These are phyloP conservation scores for Odontophorus gujanensis DNA, from an alignment of 2,113 vertebrate species.

Conservation along the genomic window DNA sequence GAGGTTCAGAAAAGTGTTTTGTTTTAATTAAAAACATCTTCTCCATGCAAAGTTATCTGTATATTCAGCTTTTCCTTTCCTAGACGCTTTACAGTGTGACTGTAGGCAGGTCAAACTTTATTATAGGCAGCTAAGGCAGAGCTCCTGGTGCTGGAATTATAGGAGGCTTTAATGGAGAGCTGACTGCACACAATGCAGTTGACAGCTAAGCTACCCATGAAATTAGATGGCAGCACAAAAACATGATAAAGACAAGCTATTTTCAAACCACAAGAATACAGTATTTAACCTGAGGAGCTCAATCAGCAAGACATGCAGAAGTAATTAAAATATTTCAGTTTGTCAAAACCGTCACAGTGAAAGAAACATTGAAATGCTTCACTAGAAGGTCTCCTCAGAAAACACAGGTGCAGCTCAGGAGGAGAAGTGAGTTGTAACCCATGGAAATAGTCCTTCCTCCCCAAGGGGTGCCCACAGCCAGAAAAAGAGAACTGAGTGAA, in stretches of 20 bases:
- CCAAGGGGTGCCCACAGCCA: neutral
- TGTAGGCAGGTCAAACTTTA: neutral
- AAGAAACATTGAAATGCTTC: neutral
- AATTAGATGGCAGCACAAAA: neutral
- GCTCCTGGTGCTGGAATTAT: neutral
- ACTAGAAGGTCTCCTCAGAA: neutral
- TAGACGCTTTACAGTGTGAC: neutral
- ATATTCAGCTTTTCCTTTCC: neutral
- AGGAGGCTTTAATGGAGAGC: neutral
- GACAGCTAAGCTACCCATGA: neutral
- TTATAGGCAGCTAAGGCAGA: neutral
- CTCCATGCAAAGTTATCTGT: neutral
- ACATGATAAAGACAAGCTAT: neutral
- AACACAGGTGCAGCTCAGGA: neutral
- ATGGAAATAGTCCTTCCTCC: neutral
- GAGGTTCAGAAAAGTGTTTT: neutral
- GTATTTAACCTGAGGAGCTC: neutral
- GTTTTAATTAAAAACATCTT: neutral
- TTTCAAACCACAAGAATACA: neutral
- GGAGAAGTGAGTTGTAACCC: slow-evolving; percentile 21
- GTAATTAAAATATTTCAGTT: neutral
- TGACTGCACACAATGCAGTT: neutral
- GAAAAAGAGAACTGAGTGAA: neutral
- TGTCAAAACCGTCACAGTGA: neutral
- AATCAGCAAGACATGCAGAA: neutral